These are phyloP conservation scores for Drosophila aldrichi DNA, from an alignment of 2,888 invertebrate genomes.

Conservation along the genomic window DNA sequence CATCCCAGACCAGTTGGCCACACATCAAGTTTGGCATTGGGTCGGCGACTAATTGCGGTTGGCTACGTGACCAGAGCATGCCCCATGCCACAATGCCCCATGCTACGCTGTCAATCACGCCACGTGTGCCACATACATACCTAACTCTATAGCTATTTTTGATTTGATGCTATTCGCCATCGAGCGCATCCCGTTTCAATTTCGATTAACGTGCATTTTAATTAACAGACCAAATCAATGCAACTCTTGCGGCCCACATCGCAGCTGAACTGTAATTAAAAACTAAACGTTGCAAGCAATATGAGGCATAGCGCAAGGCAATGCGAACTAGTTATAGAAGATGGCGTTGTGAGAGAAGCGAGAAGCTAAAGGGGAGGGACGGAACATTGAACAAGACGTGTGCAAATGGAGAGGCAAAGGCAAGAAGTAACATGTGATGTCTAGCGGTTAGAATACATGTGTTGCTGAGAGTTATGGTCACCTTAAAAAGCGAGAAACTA, in stretches of 20 bases:
- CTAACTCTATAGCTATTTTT: constrained; percentile 40
- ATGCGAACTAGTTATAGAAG: not conserved
- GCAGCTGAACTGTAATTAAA: constrained; percentile 29
- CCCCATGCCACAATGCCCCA: constrained; percentile 8
- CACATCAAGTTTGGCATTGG: constrained; percentile 67
- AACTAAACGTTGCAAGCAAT: constrained; percentile 5
- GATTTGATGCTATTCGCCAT: constrained; percentile 38
- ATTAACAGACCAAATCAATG: constrained; percentile 61
- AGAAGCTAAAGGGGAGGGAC: not conserved
- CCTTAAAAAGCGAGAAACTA: not conserved
- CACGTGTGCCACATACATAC: constrained; percentile 43
- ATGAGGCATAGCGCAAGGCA: not conserved
- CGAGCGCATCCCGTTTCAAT: constrained; percentile 47
- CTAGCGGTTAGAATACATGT: too few relatives aligned
- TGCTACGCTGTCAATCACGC: constrained; percentile 5
- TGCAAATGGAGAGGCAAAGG: not conserved
- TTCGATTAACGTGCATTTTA: constrained; percentile 74
- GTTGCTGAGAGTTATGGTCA: not conserved
- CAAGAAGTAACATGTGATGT: not conserved
- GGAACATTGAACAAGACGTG: not conserved
- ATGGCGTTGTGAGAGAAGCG: not conserved
- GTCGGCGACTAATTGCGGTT: constrained; percentile 76
- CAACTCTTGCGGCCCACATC: constrained; percentile 29
- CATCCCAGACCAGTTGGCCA: constrained; percentile 27
- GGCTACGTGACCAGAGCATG: constrained; percentile 62